Evolutionary conservation across 2,888 invertebrate species (phyloP).

Genomic region (Drosophila vallismaia): DNA sequence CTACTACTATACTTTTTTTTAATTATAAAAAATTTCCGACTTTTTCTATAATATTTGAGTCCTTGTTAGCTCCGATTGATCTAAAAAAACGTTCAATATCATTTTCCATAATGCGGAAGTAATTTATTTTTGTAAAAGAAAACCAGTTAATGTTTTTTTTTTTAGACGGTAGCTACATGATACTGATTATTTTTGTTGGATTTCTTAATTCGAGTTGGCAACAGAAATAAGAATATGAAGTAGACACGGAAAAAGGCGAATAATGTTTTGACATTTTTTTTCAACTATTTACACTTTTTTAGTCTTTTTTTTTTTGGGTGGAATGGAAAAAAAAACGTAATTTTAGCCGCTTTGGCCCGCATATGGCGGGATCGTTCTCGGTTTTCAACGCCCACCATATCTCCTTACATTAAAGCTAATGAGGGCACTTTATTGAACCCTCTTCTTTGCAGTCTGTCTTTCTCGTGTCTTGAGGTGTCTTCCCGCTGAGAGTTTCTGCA

Average conservation of each 20-base stretch:
- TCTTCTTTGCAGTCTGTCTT: constrained; percentile 10
- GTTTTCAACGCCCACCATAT: constrained; percentile 57
- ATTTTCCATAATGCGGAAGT: neutral
- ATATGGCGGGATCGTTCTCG: constrained; percentile 38
- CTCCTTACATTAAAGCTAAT: constrained; percentile 68
- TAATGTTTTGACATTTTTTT: constrained; percentile 7
- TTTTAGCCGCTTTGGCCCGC: constrained; percentile 43
- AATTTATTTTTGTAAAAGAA: neutral
- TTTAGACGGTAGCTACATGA: neutral
- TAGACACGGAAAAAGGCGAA: constrained; percentile 1
- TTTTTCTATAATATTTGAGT: neutral
- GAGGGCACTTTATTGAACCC: constrained; percentile 47
- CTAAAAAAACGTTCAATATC: neutral
- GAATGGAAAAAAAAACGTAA: constrained; percentile 22
- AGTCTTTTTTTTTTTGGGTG: constrained; percentile 20
- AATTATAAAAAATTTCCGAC: neutral
- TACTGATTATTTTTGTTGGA: neutral
- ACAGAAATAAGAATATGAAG: constrained; percentile 13
- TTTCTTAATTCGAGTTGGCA: constrained; percentile 13
- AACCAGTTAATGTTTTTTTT: neutral
- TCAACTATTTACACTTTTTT: constrained; percentile 1
- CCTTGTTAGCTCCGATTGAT: too few species aligned
- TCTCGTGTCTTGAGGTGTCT: constrained; percentile 17
- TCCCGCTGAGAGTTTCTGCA: constrained; percentile 17
- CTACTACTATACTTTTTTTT: too few species aligned